These are phyloP conservation scores for Hephaestus fuliginosus DNA, from an alignment of 2,797 vertebrate genomes.

Conservation along the genomic window DNA sequence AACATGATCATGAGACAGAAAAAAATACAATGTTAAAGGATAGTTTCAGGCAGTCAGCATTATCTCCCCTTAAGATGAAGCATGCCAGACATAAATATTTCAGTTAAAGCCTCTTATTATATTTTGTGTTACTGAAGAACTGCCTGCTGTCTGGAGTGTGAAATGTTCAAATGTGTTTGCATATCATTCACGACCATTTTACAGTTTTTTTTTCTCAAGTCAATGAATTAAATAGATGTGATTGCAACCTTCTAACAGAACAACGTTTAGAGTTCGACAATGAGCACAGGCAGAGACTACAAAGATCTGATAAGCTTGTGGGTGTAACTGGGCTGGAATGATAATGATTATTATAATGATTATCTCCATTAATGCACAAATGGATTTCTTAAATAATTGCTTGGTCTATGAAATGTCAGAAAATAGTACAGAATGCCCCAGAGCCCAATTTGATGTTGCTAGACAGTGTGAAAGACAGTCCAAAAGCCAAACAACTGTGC, in stretches of 20 bases:
- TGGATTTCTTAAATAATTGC: not conserved
- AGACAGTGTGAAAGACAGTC: not conserved
- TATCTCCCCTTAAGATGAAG: not conserved
- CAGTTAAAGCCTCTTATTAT: slow-evolving; percentile 3
- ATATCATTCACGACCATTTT: slow-evolving; percentile 39
- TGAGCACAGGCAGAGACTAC: not conserved
- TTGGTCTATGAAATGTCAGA: not conserved
- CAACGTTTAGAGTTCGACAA: not conserved
- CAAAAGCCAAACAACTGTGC: not conserved
- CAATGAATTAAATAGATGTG: slow-evolving; percentile 15
- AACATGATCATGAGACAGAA: not conserved
- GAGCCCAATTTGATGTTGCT: not conserved
- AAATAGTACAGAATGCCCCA: not conserved
- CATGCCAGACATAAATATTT: not conserved
- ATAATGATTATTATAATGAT: not conserved
- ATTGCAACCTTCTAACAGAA: slow-evolving; percentile 4
- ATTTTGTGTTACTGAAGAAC: slow-evolving; percentile 18
- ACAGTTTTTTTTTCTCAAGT: not conserved
- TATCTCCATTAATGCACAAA: not conserved
- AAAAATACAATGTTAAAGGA: not conserved
- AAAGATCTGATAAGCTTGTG: not conserved
- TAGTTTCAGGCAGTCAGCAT: not conserved
- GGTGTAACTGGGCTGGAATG: not conserved
- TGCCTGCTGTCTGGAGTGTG: slow-evolving; percentile 39
- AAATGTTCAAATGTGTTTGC: slow-evolving; percentile 48